These are phyloP conservation scores for Nasonia giraulti DNA, from an alignment of 1,140 invertebrate species.

Conservation along the genomic window DNA sequence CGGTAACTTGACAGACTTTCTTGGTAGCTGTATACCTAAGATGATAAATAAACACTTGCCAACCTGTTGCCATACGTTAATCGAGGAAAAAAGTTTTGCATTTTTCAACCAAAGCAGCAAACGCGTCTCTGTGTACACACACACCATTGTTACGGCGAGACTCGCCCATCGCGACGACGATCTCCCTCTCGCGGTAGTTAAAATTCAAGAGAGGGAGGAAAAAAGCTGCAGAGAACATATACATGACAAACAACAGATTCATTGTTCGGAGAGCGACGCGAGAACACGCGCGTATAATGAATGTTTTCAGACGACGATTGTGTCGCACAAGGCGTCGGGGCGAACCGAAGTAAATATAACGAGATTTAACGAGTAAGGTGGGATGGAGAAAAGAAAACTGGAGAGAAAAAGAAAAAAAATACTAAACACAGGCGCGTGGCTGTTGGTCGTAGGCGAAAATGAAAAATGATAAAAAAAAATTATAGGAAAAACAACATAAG, in stretches of 20 bases:
- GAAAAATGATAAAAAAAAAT: background rate
- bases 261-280: too few species aligned
- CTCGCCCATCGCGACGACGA: background rate
- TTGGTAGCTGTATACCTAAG: background rate
- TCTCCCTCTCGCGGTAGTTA: background rate
- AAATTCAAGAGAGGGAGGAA: background rate
- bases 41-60: background rate
- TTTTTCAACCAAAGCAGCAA: background rate
- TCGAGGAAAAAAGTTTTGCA: background rate
- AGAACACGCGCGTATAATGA: too few species aligned
- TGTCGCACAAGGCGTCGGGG: background rate
- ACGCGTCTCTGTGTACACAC: background rate
- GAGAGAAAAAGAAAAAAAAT: background rate
- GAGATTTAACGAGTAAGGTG: background rate
- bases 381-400: background rate
- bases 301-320: background rate
- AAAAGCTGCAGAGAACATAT: too few species aligned
- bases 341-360: background rate
- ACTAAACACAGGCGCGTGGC: background rate
- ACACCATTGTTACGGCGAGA: background rate
- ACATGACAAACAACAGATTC: too few species aligned
- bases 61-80: background rate
- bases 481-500: slow-evolving; percentile 15
- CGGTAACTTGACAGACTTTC: background rate
- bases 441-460: slow-evolving; percentile 1